Percentiles rank a stretch among this genome's conserved stretches.
phyloP scores from a whole-genome alignment of 1,140 invertebrate species.

The Drosophila funebris region DNA sequence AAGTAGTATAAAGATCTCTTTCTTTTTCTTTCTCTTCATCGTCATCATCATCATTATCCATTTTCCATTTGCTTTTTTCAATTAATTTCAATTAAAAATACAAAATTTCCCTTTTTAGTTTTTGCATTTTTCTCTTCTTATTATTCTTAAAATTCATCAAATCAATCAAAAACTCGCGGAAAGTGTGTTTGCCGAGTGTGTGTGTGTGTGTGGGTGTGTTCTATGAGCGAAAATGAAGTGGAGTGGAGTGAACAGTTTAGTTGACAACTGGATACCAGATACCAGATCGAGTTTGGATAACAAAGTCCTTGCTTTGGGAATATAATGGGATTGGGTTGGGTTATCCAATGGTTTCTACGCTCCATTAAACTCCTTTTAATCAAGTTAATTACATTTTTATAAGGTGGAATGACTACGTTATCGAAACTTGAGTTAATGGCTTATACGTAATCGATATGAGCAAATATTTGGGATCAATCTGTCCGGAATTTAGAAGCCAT shows the following conservation, averaged over 20 bases:
- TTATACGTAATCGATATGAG: background rate
- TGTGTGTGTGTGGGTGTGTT: constrained; percentile 8
- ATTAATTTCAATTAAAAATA: constrained; percentile 49
- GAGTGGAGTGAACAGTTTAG: background rate
- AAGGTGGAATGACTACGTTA: constrained; percentile 34
- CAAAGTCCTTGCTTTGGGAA: background rate
- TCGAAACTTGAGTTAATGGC: constrained; percentile 13
- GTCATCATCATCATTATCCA: background rate
- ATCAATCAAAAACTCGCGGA: constrained; percentile 49
- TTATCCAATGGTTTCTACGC: background rate
- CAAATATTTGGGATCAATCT: background rate
- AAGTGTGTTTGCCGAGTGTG: constrained; percentile 33
- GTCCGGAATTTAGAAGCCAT: constrained; percentile 16
- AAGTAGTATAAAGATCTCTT: constrained; percentile 39
- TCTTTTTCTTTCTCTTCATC: constrained; percentile 1
- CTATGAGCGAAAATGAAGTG: background rate
- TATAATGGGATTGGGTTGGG: too few relatives aligned
- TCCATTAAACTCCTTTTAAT: background rate
- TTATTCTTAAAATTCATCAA: constrained; percentile 69
- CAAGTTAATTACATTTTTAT: constrained; percentile 16
- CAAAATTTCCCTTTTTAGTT: constrained; percentile 57
- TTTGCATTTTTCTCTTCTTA: constrained; percentile 46
- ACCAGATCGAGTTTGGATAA: background rate
- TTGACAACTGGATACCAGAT: constrained; percentile 16
- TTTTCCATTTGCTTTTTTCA: background rate